Base-by-base conservation (phyloP, 2,888 invertebrate genomes). In the Nomada goodeniana region DNA sequence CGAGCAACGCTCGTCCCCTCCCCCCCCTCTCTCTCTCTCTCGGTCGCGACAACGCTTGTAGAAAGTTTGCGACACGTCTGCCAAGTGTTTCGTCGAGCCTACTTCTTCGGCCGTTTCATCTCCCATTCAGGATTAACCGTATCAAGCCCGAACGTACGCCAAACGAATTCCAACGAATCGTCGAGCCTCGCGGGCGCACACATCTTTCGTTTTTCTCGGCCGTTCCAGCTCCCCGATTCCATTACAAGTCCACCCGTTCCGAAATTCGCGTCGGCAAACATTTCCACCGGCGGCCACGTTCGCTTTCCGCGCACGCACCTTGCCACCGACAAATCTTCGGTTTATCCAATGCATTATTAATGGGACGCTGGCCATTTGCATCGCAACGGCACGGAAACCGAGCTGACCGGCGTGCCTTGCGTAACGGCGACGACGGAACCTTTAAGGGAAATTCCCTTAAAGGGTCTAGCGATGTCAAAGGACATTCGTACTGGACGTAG, bases 401-500 rank as follows among this genome's bases (percentile, higher is more conserved):
- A 57, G 61, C 42, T 55, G 52, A 52, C 70, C 78, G 65, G 82
- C 80, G 76, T 65, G 86, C 77, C 82, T 85, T 88, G 65, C 84
- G 64, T 81, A 83, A 86, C 80, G 82, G 76, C 57, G 78, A 60
- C 67, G 47, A 20, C 74, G 57, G 64, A 61, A 76, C 75, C 85
- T 86, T 88, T 80, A 82, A 86, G 86, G 81, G 78, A 83, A 76
- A 65, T 80, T 86, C 85, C 81, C 80, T 88, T 86, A 82, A 87
- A 86, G 88, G 81, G 83, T 42, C 64, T 57, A 36, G n/a, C 29
- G 50, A 57, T 50, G 79, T 61, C 26, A 74, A 76, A 87, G 78
- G 59, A 75, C 76, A 72, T 52, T 36, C 36, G 36, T 36, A 11
- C n/a, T 20, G 23, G 67, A 74, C 65, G 77, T 69, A 61, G 50